Evolutionary conservation across 2,797 vertebrate genomes (phyloP).

Genomic region (Corythornis leucogaster): DNA sequence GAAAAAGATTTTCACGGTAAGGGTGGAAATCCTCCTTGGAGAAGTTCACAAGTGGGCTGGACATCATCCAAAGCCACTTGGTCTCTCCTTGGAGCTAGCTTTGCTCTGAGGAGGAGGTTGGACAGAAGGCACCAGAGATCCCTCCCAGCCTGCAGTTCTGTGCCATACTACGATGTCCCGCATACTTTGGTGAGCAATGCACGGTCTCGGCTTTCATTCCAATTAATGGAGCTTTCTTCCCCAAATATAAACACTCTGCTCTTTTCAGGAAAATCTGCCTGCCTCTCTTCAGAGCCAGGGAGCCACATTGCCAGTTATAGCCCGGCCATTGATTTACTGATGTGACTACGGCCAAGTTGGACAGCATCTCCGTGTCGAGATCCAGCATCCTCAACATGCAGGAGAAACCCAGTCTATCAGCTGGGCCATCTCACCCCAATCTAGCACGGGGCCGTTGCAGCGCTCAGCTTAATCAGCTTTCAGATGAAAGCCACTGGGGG

Average conservation of each 20-base stretch:
- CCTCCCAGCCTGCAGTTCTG: not conserved
- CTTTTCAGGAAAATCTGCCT: slow-evolving; percentile 64
- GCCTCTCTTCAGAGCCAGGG: slow-evolving; percentile 49
- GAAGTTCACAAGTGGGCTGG: slow-evolving; percentile 12
- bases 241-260: slow-evolving; percentile 58
- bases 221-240: slow-evolving; percentile 20
- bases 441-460: not conserved
- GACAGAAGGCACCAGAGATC: not conserved
- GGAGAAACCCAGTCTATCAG: slow-evolving; percentile 48
- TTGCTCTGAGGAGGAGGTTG: not conserved
- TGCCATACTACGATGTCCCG: slow-evolving; percentile 6
- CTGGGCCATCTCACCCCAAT: slow-evolving; percentile 44
- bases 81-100: not conserved
- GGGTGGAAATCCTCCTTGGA: slow-evolving; percentile 66
- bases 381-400: slow-evolving; percentile 42
- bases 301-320: slow-evolving; percentile 15
- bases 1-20: slow-evolving; percentile 8
- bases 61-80: slow-evolving; percentile 29
- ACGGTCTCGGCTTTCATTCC: not conserved
- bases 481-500: slow-evolving; percentile 43
- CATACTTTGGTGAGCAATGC: not conserved
- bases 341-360: slow-evolving; percentile 59
- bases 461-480: not conserved
- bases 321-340: slow-evolving; percentile 62
- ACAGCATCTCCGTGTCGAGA: not conserved